Evolutionary conservation across 2,888 invertebrate genomes (phyloP), one percentile per base, ranked within the genome.

Genomic region (Machimus rusticus): DNA sequence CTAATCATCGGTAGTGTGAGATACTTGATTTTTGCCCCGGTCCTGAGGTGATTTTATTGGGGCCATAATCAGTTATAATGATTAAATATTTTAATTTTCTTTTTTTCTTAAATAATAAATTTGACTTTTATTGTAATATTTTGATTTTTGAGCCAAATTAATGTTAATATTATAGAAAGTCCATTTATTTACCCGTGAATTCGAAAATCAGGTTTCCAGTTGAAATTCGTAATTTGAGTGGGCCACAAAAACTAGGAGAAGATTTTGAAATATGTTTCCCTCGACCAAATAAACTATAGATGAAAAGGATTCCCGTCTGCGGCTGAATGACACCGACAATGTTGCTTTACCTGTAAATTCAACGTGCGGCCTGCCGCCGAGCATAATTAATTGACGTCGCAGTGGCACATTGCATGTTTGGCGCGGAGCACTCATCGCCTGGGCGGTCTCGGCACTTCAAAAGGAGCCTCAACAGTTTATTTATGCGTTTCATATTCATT

Each of bases 401-500:
- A 76, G 86, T 86, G 86, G 86, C 86, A 86, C 77, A 86, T 86
- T 77, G 86, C 86, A 86, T 86, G 86, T 86, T 85, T 57, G 51
- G 86, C 34, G 77, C 55, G 51, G 28, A 74, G 85, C 74, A 85
- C 74, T 74, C 74, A 74, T 77, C 77, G 86, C 86, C 43, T 86
- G 86, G 86, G 86, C 86, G 86, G 86, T 86, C 86, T 86, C 86
- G 86, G 86, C 46, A 86, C 86, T 77, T 86, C 77, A 86, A 86
- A 86, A 86, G 86, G 77, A 77, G 34, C 74, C 86, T 86, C 86
- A 46, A 74, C 39, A 23, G 43, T 51, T 74, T 86, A 74, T 86
- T 74, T 74, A 86, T 86, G 85, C 55, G 37, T 85, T 74, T 43
- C 46, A 34, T 31, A 46, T 86, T 43, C 31, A 51, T 57, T 76